These are phyloP conservation scores for Danio tinwini DNA, from an alignment of 2,797 vertebrate genomes.

Conservation along the genomic window DNA sequence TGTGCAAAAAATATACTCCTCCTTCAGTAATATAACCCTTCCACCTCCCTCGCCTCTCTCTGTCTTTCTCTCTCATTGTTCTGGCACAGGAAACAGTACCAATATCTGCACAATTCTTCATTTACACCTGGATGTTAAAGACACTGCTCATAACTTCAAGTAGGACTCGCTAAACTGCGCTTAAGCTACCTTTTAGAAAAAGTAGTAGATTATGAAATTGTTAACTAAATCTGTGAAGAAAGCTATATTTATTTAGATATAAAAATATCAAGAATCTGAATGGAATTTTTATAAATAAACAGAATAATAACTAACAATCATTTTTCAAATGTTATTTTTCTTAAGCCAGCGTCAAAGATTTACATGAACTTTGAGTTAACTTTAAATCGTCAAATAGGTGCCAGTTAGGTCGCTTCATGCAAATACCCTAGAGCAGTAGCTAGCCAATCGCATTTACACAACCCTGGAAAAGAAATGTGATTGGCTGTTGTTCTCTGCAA, in stretches of 20 bases:
- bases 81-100: constrained; percentile 21
- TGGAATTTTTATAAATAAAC: background rate
- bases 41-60: background rate
- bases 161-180: background rate
- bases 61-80: constrained; percentile 8
- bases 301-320: background rate
- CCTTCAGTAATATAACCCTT: constrained; percentile 30
- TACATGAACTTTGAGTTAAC: no score
- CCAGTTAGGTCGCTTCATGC: no score
- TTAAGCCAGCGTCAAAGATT: no score
- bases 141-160: background rate
- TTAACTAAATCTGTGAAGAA: background rate
- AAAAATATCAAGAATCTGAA: background rate
- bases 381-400: no score
- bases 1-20: constrained; percentile 45
- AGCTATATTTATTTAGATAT: background rate
- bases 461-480: no score
- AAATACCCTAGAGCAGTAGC: no score
- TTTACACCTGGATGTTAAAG: background rate
- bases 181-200: background rate
- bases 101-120: constrained; percentile 2
- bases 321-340: no score
- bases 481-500: no score
- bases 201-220: background rate
- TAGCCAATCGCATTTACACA: no score